Evolutionary conservation across 2,113 vertebrate species (phyloP), one percentile per base, ranked within the genome.

Genomic region (Lepus europaeus): DNA sequence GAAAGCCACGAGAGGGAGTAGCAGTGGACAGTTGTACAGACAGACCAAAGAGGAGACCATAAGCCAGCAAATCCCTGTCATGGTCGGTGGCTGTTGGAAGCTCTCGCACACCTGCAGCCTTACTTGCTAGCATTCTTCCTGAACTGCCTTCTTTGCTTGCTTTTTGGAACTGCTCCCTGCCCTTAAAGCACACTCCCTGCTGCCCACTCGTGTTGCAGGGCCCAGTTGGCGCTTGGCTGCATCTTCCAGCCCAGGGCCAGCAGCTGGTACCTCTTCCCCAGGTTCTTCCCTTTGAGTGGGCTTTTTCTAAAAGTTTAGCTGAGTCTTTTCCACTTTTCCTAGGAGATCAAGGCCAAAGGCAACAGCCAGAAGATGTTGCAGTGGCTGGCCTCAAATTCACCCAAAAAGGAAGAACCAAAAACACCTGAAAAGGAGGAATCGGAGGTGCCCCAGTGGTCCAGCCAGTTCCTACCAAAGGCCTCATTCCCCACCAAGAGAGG

Each of bases 351-450:
- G 82, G 89, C 96, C 8, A 99, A 98, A 63, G 98, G 98, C 51
- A 98, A 99, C 96, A 99, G 98, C 93, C 99, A 99, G 97, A 97
- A 73, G 97, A 99, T 99, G 99, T 97, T 98, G 97, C 98, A 97
- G 70, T 99, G 99, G 99, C 98, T 99, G 92, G 97, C 98, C 90
- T 99, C 92, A 51, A 94, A 98, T 25, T 96, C 98, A 17, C 98
- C 99, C 11, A 97, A 97, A 91, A 96, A 96, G 74, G 94, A 96
- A 87, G 56, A 59, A 6, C 53, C 88, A 17, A 77, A 97, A 31
- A 95, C 98, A n/a, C 97, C 98, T 3, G 94, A 96, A 53, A 99
- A 99, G 98, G 97, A 99, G 97, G 97, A 98, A 96, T 86, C 98
- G 0, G 53, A 95, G n/a, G 63, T 81, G 1, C 80, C 97, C 39